Base-by-base conservation (phyloP, 64 coral and sea anemone genomes). In the Cladopsammia gracilis region DNA sequence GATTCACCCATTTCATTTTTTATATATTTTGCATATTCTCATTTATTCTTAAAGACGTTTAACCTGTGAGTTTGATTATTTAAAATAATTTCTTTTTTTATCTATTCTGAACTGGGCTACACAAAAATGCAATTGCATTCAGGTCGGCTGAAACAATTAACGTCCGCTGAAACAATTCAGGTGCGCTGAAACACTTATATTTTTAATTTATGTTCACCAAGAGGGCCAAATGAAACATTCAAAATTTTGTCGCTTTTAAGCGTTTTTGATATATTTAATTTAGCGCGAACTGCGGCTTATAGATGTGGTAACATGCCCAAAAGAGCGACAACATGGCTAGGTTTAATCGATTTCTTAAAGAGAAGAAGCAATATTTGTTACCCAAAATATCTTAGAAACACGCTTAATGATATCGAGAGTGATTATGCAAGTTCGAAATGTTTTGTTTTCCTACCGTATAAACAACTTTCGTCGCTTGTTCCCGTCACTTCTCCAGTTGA, bases 391-490 rank as follows among this genome's bases (percentile, higher is more conserved):
- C 14, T 61, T 11, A 67, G 24, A 56, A 53, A 16, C 64, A 20
- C 25, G 3, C 0, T 48, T 46, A 69, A 44, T 10, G 20, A 82
- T 22, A 67, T 83, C 0, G 18, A 56, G 15, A 14, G 23, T 64
- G 16, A 79, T 58, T 48, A 22, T 48, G 13, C 49, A 22, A 78
- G 14, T 42, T 11, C 12, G 10, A 22, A 48, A 49, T 59, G 44
- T 74, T 64, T 56, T 48, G 44, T 26, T 73, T 64, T 58, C 94
- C 94, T 80, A 96, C 98, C 89, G 66, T 94, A 85, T n/a, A 89
- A 78, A 94, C 98, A 94, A 48, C 56, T 73, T n/a, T 72, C 85
- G 72, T 99, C 76, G n/a, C 53, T 94, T 19, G 98, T 99, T 50
- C 81, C 90, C 4, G 88, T 79, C 51, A 99, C 91, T 45, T 74